These are phyloP conservation scores for Sceloporus tristichus DNA, from an alignment of 2,113 vertebrate genomes.

Conservation along the genomic window DNA sequence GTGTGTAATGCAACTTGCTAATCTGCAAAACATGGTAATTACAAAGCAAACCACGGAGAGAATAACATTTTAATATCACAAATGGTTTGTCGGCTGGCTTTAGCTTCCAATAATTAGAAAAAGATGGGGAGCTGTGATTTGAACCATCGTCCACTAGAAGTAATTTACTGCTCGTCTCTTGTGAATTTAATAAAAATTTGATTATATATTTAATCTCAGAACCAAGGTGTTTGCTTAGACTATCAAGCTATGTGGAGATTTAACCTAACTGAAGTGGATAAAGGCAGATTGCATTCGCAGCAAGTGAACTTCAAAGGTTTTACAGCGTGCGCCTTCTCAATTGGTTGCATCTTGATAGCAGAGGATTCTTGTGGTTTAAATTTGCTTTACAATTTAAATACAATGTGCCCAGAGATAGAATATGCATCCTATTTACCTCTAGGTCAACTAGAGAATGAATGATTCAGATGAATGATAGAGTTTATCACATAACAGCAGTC, in stretches of 20 bases:
- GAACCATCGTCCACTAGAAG: background rate
- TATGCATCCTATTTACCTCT: conserved; percentile 18
- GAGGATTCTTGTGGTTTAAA: conserved; percentile 9
- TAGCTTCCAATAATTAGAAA: conserved; percentile 24
- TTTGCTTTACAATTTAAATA: conserved; percentile 2
- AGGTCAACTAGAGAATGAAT: background rate
- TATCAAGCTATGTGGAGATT: background rate
- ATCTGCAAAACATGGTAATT: background rate
- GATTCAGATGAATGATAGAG: conserved; percentile 9
- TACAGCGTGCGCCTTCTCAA: background rate
- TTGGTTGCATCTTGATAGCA: conserved; percentile 21
- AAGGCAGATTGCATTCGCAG: background rate
- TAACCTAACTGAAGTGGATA: conserved; percentile 12
- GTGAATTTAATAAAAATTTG: background rate
- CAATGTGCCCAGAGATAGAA: background rate
- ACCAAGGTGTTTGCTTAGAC: conserved; percentile 7
- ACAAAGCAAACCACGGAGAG: background rate
- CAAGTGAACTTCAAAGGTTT: background rate
- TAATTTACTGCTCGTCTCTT: conserved; percentile 6
- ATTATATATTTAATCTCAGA: conserved; percentile 1
- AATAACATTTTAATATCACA: conserved; percentile 30
- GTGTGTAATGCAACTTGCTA: background rate
- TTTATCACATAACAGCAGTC: background rate
- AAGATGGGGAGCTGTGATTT: conserved; percentile 1
- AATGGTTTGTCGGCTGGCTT: background rate